These are phyloP conservation scores for Scaptomyza cyrtandrae DNA, from an alignment of 2,888 invertebrate genomes.

Conservation along the genomic window DNA sequence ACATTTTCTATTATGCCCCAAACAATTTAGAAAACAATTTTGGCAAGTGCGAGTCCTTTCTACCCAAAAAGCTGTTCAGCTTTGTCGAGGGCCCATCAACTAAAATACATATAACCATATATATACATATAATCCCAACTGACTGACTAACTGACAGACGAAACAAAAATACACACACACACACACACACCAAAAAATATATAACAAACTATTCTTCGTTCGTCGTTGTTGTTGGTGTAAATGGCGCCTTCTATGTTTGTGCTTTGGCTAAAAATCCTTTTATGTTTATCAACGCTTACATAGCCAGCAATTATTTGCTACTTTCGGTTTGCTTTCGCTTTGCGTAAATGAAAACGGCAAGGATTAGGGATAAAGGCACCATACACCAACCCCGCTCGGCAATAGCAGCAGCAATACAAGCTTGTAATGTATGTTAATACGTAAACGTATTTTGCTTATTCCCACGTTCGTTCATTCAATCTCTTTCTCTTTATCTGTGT, in stretches of 20 bases:
- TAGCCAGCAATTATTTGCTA: slow-evolving; percentile 77
- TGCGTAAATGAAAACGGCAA: slow-evolving; percentile 71
- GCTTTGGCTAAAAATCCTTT: slow-evolving; percentile 69
- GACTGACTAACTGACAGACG: slow-evolving; percentile 12
- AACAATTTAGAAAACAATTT: slow-evolving; percentile 68
- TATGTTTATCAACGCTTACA: slow-evolving; percentile 72
- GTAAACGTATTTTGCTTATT: slow-evolving; percentile 55
- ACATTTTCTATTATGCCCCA: slow-evolving; percentile 57
- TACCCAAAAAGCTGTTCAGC: slow-evolving; percentile 35
- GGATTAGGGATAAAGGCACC: background rate
- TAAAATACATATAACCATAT: slow-evolving; percentile 5
- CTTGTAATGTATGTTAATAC: slow-evolving; percentile 61
- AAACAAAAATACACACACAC: slow-evolving; percentile 21
- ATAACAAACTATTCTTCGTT: slow-evolving; percentile 2
- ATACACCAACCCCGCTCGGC: slow-evolving; percentile 17
- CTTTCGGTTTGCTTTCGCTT: slow-evolving; percentile 56
- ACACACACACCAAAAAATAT: slow-evolving; percentile 23
- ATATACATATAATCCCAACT: slow-evolving; percentile 15
- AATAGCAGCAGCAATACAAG: slow-evolving; percentile 26
- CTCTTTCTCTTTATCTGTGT: slow-evolving; percentile 2
- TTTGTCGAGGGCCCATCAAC: slow-evolving; percentile 37
- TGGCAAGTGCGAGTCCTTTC: slow-evolving; percentile 35
- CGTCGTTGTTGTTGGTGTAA: slow-evolving; percentile 16
- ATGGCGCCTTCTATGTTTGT: slow-evolving; percentile 54
- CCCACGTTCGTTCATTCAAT: slow-evolving; percentile 31